Conservation (phyloP, 2,797 vertebrate species). For the Muscicapa comitata region DNA sequence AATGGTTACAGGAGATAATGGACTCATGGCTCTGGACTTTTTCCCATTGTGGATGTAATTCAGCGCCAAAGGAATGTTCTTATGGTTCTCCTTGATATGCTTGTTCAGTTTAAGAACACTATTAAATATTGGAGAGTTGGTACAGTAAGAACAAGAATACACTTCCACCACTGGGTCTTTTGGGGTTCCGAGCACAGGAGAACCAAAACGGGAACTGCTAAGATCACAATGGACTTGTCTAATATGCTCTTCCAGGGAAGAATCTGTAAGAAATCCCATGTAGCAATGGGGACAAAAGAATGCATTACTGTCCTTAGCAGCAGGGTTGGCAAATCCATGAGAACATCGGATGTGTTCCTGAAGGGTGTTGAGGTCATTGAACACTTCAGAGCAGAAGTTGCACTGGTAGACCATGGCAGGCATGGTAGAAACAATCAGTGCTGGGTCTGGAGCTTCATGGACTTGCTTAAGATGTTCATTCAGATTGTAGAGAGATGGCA, state of each 20-base stretch:
- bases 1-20: constrained; percentile 90
- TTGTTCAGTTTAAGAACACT: constrained; percentile 97
- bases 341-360: constrained; percentile 98
- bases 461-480: constrained; percentile 97
- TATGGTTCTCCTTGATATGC: constrained; percentile 99
- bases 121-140: constrained; percentile 98
- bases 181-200: constrained; percentile 90
- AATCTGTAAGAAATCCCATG: constrained; percentile 98
- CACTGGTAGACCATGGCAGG: constrained; percentile 94
- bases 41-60: constrained; percentile 98
- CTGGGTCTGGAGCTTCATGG: constrained; percentile 90
- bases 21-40: constrained; percentile 93
- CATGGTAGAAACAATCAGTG: constrained; percentile 85
- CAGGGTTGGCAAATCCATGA: constrained; percentile 92
- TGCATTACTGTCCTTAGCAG: constrained; percentile 96
- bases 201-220: constrained; percentile 92
- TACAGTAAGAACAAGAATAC: constrained; percentile 98
- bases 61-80: constrained; percentile 97
- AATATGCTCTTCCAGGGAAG: constrained; percentile 95
- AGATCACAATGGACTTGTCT: constrained; percentile 96
- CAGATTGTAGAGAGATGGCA: constrained; percentile 95
- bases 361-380: constrained; percentile 93
- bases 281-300: constrained; percentile 99
- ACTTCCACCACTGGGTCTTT: constrained; percentile 98
- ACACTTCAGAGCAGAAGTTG: constrained; percentile 96